A percentile compares a stretch with the other conserved stretches of the same genome.
These are phyloP conservation scores for Callimorpha dominula DNA, from an alignment of 2,888 invertebrate genomes.

Conservation along the genomic window DNA sequence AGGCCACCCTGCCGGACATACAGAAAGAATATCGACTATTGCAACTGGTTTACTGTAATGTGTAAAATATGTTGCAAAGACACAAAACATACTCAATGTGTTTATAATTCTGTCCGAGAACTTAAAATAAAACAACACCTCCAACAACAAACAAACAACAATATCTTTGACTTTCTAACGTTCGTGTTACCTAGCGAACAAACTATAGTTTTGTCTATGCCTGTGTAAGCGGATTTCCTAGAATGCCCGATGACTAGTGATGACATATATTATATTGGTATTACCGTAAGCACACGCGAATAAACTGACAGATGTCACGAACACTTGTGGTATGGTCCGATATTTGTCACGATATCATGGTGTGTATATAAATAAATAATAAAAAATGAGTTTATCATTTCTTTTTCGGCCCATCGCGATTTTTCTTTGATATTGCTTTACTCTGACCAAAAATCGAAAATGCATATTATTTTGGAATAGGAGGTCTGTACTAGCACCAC, in stretches of 20 bases:
- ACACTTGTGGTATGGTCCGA: background rate
- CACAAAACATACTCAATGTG: background rate
- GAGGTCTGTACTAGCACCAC: too few relatives aligned
- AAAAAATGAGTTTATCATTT: background rate
- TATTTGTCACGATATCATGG: background rate
- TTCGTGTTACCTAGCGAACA: background rate
- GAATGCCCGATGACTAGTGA: background rate
- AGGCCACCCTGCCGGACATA: background rate
- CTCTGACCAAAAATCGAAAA: background rate
- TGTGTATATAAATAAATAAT: background rate
- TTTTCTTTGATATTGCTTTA: background rate
- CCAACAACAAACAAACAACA: background rate
- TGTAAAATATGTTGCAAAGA: too few relatives aligned
- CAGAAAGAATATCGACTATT: background rate
- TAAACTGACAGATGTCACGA: background rate
- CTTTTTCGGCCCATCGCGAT: background rate
- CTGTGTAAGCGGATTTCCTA: background rate
- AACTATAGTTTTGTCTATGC: background rate
- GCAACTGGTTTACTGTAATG: too few relatives aligned
- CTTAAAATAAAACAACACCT: background rate
- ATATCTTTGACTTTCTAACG: background rate
- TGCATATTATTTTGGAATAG: background rate
- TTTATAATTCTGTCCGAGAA: background rate
- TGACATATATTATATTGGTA: background rate
- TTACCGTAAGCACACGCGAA: background rate